Evolutionary conservation across 2,888 invertebrate species (phyloP), one percentile per base, ranked within the genome.

Genomic region (Phaedon cochleariae): DNA sequence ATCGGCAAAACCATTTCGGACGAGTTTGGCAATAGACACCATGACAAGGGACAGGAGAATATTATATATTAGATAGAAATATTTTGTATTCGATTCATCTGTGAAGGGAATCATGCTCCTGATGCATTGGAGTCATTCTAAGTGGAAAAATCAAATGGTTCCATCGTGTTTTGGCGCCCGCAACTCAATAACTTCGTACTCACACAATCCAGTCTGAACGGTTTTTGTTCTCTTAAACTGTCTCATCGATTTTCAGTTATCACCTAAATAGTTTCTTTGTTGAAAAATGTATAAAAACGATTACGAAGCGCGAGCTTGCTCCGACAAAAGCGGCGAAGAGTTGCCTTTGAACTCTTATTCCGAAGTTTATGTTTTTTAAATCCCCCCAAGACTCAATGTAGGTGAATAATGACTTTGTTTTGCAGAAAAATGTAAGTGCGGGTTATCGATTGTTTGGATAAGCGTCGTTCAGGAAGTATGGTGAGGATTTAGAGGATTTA

Each of bases 181-280:
- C n/a, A 45, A 57, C 22, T 45, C 45, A 15, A 45, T 57, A 61
- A n/a, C n/a, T n/a, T n/a, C 62, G 59, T 64, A 52, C 59, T 53
- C 59, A 62, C 57, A 51, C 62, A 59, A 59, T 62, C 59, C 54
- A 58, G 31, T 52, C 49, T 61, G 61, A 41, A 26, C 51, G 54
- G 54, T 65, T 68, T 65, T 61, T 65, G 52, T 53, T 59, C 37
- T 46, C 61, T 46, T 59, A 64, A 66, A 66, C 62, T 55, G 48
- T 66, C 60, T 62, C 63, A 73, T 73, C 67, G 72, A 73, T 73
- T 74, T 71, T 59, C 71, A 73, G 72, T 74, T 74, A 74, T 68
- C 73, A 67, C 64, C 64, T 71, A 70, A 72, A 72, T 72, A 72
- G 71, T 73, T 72, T 66, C 71, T 73, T 73, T 73, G 71, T 72